A percentile compares a stretch with the other conserved stretches of the same genome.
Evolutionary conservation across 2,888 invertebrate species (phyloP).

Genomic region (Ectropis crepuscularia): DNA sequence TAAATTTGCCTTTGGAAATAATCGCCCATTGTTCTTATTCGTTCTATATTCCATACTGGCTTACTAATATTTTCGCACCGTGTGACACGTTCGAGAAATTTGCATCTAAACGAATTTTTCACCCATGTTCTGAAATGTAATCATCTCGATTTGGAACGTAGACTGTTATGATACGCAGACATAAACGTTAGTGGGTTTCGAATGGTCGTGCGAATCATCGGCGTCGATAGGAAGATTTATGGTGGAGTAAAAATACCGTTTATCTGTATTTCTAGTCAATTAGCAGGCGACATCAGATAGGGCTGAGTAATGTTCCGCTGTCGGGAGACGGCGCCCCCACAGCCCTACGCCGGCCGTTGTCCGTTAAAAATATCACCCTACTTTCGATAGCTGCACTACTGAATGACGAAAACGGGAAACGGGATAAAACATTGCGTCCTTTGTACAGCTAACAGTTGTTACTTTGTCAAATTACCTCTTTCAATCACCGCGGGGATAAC

Average conservation of each 20-base stretch:
- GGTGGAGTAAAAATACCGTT: conserved; percentile 71
- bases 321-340: conserved; percentile 38
- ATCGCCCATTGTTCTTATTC: conserved; percentile 50
- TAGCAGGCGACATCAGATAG: conserved; percentile 80
- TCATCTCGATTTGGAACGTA: neutral
- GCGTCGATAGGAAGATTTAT: conserved; percentile 61
- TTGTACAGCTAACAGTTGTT: conserved; percentile 38
- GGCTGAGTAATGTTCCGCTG: conserved; percentile 70
- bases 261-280: conserved; percentile 83
- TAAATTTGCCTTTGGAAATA: conserved; percentile 81
- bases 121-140: neutral
- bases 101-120: conserved; percentile 37
- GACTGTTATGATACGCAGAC: neutral
- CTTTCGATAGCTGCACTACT: conserved; percentile 40
- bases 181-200: conserved; percentile 4
- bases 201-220: conserved; percentile 28
- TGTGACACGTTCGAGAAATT: conserved; percentile 34
- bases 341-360: conserved; percentile 24
- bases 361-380: conserved; percentile 30
- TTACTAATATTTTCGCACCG: conserved; percentile 19
- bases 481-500: conserved; percentile 34
- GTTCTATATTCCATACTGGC: conserved; percentile 30
- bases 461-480: conserved; percentile 40
- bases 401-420: conserved; percentile 41
- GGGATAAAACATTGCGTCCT: conserved; percentile 34